These are phyloP conservation scores for Catotricha subobsoleta DNA, from an alignment of 2,888 invertebrate genomes.

Conservation along the genomic window DNA sequence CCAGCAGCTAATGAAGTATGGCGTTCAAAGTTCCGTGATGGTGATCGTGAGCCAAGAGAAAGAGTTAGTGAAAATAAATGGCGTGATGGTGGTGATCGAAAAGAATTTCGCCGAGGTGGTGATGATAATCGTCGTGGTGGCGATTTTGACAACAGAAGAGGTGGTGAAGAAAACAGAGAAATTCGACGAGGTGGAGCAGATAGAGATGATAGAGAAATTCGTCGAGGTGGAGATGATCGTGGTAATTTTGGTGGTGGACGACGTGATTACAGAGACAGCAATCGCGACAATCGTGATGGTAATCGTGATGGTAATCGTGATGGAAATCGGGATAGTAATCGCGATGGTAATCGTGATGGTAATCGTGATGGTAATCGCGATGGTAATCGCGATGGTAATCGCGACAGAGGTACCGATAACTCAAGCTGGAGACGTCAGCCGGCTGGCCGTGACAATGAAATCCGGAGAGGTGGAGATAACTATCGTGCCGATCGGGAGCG, in stretches of 20 bases:
- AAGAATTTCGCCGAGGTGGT: slow-evolving; percentile 27
- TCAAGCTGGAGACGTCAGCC: background rate
- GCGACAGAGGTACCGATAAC: slow-evolving; percentile 7
- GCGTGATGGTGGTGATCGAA: slow-evolving; percentile 13
- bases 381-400: slow-evolving; percentile 16
- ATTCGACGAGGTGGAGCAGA: slow-evolving; percentile 11
- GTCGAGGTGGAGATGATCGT: slow-evolving; percentile 11
- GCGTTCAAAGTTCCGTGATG: background rate
- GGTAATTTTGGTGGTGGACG: slow-evolving; percentile 10
- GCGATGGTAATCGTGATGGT: slow-evolving; percentile 10
- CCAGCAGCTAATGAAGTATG: background rate
- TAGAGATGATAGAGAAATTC: slow-evolving; percentile 13
- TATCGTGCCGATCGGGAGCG: too few relatives aligned
- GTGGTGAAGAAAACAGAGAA: slow-evolving; percentile 7
- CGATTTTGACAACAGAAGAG: slow-evolving; percentile 6
- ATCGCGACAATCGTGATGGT: slow-evolving; percentile 7
- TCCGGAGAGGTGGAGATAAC: background rate
- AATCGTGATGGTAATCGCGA: slow-evolving; percentile 13
- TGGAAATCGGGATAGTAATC: slow-evolving; percentile 11
- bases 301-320: slow-evolving; percentile 13
- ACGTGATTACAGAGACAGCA: slow-evolving; percentile 9
- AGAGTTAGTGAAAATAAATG: slow-evolving; percentile 6
- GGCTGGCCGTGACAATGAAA: background rate
- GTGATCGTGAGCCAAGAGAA: slow-evolving; percentile 12
- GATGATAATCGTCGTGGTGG: slow-evolving; percentile 11